Conservation (phyloP, 2,797 vertebrate genomes). For the Sylvilagus floridanus region DNA sequence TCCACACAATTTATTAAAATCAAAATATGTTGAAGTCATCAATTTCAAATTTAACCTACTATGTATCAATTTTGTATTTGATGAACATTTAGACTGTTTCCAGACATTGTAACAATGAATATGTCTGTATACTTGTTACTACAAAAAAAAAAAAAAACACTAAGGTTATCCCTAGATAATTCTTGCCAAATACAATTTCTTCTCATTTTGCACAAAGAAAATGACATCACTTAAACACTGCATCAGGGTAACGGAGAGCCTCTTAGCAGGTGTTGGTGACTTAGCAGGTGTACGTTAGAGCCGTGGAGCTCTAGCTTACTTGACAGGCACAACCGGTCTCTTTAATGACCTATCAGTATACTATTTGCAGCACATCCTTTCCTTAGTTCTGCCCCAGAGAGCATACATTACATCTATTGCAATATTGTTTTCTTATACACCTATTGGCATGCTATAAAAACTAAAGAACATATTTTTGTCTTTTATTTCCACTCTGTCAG, state of each 20-base stretch:
- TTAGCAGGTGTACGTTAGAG: not conserved
- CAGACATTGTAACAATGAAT: not conserved
- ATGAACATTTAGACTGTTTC: not conserved
- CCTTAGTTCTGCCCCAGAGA: not conserved
- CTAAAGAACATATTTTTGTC: not conserved
- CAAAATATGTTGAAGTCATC: not conserved
- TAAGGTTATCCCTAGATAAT: not conserved
- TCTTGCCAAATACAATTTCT: not conserved
- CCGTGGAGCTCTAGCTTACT: not conserved
- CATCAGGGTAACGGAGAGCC: not conserved
- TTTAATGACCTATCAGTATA: not conserved
- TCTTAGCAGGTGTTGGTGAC: not conserved
- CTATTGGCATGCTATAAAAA: not conserved
- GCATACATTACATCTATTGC: not conserved
- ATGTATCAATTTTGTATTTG: not conserved
- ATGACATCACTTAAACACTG: not conserved
- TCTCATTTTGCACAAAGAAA: not conserved
- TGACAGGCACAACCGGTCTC: rapidly evolving
- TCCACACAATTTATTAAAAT: not conserved
- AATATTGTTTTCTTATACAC: not conserved
- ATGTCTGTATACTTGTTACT: not conserved
- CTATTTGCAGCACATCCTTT: not conserved
- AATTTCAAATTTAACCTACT: not conserved
- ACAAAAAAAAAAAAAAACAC: not conserved
- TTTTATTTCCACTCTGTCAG: not conserved